Conservation (phyloP, 2,888 invertebrate genomes). For the Atrina japonica region DNA sequence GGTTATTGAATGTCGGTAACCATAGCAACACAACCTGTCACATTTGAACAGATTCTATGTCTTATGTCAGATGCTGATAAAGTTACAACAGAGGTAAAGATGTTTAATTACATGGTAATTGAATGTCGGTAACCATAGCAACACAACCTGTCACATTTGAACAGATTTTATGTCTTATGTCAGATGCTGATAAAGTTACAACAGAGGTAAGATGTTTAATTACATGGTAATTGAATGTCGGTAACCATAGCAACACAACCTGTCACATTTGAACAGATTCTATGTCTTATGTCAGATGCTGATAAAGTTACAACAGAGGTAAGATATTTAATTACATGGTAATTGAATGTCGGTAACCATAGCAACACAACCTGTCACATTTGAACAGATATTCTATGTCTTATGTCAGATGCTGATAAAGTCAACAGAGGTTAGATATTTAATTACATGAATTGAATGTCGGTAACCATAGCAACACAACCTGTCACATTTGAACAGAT, state of each 20-base stretch:
- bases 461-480: too few species aligned
- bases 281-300: slow-evolving; percentile 72
- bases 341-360: too few species aligned
- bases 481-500: slow-evolving; percentile 73
- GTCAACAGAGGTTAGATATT: slow-evolving; percentile 58
- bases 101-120: background rate
- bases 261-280: slow-evolving; percentile 72
- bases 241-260: too few species aligned
- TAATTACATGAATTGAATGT: background rate
- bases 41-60: slow-evolving; percentile 72
- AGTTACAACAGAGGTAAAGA: slow-evolving; percentile 59
- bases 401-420: slow-evolving; percentile 72
- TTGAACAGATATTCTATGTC: slow-evolving; percentile 72
- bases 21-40: too few species aligned
- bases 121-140: too few species aligned
- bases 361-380: slow-evolving; percentile 66
- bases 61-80: slow-evolving; percentile 72
- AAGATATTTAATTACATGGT: too few species aligned
- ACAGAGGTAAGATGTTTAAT: slow-evolving; percentile 63
- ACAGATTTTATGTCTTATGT: slow-evolving; percentile 72
- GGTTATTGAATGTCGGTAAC: too few species aligned
- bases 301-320: slow-evolving; percentile 64
- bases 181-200: slow-evolving; percentile 68
- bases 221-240: too few species aligned
- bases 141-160: slow-evolving; percentile 71